Evolutionary conservation across 2,797 vertebrate species (phyloP).

Genomic region (Periparus ater): DNA sequence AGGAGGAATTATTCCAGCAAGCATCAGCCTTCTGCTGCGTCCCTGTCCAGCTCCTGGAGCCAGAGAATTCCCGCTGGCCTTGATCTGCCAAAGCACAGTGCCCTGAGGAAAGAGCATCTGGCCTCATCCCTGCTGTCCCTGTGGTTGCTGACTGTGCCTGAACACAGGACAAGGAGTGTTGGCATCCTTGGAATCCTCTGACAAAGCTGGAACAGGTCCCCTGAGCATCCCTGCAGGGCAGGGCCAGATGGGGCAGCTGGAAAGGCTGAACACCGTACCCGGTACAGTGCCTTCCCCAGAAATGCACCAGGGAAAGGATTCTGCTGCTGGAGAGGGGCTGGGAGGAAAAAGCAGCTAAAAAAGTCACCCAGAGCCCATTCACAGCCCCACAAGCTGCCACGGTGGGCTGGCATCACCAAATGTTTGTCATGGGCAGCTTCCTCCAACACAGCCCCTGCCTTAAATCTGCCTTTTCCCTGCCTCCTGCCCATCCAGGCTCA

Average conservation of each 20-base stretch:
- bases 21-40: background rate
- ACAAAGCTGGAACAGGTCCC: background rate
- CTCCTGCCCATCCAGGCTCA: background rate
- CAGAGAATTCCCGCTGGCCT: background rate
- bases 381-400: background rate
- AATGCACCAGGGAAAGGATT: background rate
- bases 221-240: background rate
- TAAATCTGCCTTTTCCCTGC: background rate
- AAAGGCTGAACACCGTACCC: background rate
- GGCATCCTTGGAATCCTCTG: background rate
- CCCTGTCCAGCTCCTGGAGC: background rate
- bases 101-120: slow-evolving; percentile 27
- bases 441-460: background rate
- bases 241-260: background rate
- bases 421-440: background rate
- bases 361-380: background rate
- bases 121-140: background rate
- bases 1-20: slow-evolving; percentile 1
- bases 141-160: background rate
- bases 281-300: background rate
- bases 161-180: background rate
- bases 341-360: background rate
- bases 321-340: background rate
- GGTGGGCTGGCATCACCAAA: background rate
- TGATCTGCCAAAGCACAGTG: background rate